Base-by-base conservation (phyloP, 2,113 vertebrate species). In the Ictidomys tridecemlineatus region DNA sequence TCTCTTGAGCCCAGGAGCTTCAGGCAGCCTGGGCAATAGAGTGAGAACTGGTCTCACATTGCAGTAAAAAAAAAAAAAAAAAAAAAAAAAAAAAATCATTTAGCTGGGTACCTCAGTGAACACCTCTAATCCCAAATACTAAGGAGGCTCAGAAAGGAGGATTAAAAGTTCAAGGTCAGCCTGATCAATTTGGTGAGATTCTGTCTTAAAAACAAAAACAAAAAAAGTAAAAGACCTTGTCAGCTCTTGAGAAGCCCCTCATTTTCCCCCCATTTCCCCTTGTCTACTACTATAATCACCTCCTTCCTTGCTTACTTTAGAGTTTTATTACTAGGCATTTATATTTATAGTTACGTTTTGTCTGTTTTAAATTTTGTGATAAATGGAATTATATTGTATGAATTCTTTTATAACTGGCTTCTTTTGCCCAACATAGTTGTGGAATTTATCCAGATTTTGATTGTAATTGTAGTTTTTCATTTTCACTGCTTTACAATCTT, bases 331-430 rank as follows among this genome's bases (percentile, higher is more conserved):
- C 56, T n/a, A 67, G 42, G 45, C 12, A 1, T 17, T 5, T 58
- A 63, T 37, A 37, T 42, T 39, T 86, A 9, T 39, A 74, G 42
- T 48, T 85, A 34, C 17, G 13, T 89, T 67, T 79, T 78, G 28
- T 77, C 45, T 90, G 72, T 79, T 94, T 63, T 91, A 37, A 84
- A 94, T 94, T 94, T 87, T 65, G 85, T 5, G 48, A 39, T 85
- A 84, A 85, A 89, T 26, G 37, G 32, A 70, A 63, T 77, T 37
- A 42, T 34, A 78, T 4, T 72, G 5, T 76, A 30, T 42, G 32
- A 74, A 58, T 63, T 10, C 51, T 87, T 79, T 87, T 20, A 13
- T 70, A 18, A 91, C 24, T 42, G 17, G 8, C 22, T 95, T 87
- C 39, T 92, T 77, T 32, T 77, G 34, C 10, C 74, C 34, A 56